Conservation (phyloP, 2,113 vertebrate species). For the Hemiscyllium ocellatum region DNA sequence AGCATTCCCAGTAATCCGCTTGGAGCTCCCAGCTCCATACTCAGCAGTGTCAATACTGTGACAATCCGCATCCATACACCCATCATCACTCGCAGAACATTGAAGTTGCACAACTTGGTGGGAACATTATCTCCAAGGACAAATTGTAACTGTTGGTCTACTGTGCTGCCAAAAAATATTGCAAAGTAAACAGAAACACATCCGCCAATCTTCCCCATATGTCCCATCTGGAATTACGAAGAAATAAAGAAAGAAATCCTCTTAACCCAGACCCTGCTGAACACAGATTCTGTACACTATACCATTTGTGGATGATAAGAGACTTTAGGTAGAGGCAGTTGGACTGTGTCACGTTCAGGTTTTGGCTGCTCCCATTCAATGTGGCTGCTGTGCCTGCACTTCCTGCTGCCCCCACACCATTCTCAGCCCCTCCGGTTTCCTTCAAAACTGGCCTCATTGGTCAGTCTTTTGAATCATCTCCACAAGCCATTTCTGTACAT, state of each 20-base stretch:
- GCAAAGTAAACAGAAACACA: neutral
- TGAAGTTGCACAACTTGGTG: no score
- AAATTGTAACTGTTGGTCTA: neutral
- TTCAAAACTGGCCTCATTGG: neutral
- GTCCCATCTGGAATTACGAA: neutral
- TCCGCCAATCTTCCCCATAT: neutral
- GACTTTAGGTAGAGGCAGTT: neutral
- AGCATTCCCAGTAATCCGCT: no score
- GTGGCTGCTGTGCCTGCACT: neutral
- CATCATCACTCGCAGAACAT: no score
- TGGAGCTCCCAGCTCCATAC: no score
- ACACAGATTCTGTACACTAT: neutral
- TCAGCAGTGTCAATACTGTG: no score
- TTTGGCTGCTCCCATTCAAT: neutral
- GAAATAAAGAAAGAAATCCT: neutral
- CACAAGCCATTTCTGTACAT: neutral
- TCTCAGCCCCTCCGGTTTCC: neutral
- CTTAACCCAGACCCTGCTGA: neutral
- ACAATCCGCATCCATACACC: no score
- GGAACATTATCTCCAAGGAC: neutral
- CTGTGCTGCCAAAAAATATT: neutral
- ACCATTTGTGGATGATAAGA: neutral
- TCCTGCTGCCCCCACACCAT: neutral
- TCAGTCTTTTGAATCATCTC: neutral
- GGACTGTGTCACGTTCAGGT: neutral